These are phyloP conservation scores for Felis catus DNA, from an alignment of 2,113 vertebrate species.

Conservation along the genomic window DNA sequence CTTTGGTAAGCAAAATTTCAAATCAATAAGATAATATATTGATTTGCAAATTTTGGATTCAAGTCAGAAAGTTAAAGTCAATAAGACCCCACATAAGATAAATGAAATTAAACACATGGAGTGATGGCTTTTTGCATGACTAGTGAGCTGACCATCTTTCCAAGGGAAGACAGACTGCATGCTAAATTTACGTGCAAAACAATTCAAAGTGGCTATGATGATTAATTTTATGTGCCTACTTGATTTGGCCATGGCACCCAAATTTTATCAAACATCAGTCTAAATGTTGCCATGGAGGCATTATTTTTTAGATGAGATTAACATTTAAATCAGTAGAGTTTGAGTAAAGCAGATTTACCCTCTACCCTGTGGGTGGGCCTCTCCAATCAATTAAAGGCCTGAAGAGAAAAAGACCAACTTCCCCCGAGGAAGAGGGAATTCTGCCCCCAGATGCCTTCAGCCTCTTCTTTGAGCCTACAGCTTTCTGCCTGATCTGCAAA, in stretches of 20 bases:
- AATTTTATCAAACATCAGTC: not conserved
- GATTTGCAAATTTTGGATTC: not conserved
- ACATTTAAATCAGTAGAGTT: not conserved
- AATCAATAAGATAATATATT: not conserved
- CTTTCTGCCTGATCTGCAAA: not conserved
- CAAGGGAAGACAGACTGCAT: not conserved
- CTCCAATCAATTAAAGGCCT: not conserved
- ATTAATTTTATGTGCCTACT: not conserved
- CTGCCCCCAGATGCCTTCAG: not conserved
- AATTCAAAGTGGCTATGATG: not conserved
- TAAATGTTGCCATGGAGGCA: not conserved
- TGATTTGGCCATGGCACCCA: not conserved
- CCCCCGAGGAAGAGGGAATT: not conserved
- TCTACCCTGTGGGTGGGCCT: not conserved
- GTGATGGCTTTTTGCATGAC: not conserved
- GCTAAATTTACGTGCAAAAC: not conserved
- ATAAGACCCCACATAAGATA: not conserved
- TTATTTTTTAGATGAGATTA: not conserved
- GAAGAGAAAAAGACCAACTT: not conserved
- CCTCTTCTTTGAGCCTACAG: not conserved
- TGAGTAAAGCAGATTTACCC: not conserved
- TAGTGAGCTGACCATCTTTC: not conserved
- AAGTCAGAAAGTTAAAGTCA: not conserved
- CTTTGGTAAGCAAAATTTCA: not conserved
- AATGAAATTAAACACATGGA: not conserved